Conservation (phyloP, 1,140 invertebrate species). For the Oryctes rhinoceros region DNA sequence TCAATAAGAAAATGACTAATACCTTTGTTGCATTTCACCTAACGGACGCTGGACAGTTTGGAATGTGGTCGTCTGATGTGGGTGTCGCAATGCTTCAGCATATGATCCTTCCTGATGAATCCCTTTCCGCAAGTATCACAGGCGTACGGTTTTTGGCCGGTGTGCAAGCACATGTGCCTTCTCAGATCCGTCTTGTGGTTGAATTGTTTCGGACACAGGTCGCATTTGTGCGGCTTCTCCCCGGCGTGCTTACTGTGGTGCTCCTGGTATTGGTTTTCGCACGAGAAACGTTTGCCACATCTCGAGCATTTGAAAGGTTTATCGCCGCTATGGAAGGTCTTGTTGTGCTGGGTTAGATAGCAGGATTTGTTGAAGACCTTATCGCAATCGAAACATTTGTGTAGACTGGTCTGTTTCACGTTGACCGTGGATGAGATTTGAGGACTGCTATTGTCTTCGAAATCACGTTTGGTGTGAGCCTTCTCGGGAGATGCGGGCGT, state of each 20-base stretch:
- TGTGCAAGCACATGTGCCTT: constrained; percentile 87
- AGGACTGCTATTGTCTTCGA: constrained; percentile 51
- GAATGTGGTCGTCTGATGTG: constrained; percentile 58
- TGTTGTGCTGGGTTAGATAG: constrained; percentile 89
- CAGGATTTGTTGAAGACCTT: constrained; percentile 87
- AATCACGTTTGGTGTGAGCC: constrained; percentile 55
- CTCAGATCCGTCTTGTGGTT: constrained; percentile 91
- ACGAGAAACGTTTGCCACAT: constrained; percentile 90
- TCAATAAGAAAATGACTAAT: background rate
- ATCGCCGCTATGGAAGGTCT: constrained; percentile 85
- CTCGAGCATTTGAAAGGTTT: constrained; percentile 85
- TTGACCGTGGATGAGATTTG: constrained; percentile 60
- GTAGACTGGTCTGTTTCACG: constrained; percentile 56
- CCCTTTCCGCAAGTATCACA: constrained; percentile 90
- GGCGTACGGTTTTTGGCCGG: constrained; percentile 76
- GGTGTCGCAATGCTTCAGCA: constrained; percentile 88
- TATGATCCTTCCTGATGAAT: constrained; percentile 93
- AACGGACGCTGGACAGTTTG: constrained; percentile 32
- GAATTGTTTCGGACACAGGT: constrained; percentile 87
- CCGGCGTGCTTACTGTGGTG: constrained; percentile 83
- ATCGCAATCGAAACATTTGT: constrained; percentile 83
- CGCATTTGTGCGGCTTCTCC: constrained; percentile 89
- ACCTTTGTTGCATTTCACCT: background rate
- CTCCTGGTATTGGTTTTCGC: constrained; percentile 73
- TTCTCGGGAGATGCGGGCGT: constrained; percentile 54